Percentiles rank a stretch among this genome's conserved stretches.
phyloP scores from a whole-genome alignment of 1,140 invertebrate genomes.

The Amyelois transitella region DNA sequence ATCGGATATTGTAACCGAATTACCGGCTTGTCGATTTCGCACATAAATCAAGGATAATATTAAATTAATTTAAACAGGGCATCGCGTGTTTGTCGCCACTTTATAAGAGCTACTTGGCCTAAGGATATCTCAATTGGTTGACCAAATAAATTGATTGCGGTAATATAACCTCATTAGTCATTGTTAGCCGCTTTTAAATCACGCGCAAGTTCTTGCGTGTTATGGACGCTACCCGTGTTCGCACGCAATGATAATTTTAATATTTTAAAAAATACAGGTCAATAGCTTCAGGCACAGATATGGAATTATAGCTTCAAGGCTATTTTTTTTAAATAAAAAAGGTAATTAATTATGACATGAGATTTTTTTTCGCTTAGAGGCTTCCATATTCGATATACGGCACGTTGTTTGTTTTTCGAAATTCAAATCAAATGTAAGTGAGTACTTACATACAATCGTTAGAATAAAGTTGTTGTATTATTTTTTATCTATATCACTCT shows the following conservation, averaged over 20 bases:
- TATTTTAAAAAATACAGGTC: not conserved
- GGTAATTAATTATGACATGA: no score
- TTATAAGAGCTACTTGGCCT: constrained; percentile 56
- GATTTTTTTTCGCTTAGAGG: no score
- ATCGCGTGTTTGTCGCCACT: constrained; percentile 58
- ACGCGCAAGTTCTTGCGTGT: constrained; percentile 42
- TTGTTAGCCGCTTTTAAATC: constrained; percentile 39
- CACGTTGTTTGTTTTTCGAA: no score
- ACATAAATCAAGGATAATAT: not conserved
- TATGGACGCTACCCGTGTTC: constrained; percentile 55
- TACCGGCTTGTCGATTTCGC: not conserved
- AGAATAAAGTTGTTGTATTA: no score
- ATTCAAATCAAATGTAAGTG: no score
- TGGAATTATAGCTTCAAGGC: not conserved
- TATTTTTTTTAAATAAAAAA: not conserved
- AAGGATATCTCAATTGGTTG: constrained; percentile 59
- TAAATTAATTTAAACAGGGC: constrained; percentile 5
- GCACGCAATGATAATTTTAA: constrained; percentile 35
- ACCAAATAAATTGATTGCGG: constrained; percentile 64
- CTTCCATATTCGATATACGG: no score
- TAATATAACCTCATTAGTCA: constrained; percentile 67
- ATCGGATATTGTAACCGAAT: no score
- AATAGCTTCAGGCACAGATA: not conserved
- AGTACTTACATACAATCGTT: no score
- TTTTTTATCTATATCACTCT: no score